Evolutionary conservation across 2,888 invertebrate species (phyloP).

Genomic region (Phorcus lineatus): DNA sequence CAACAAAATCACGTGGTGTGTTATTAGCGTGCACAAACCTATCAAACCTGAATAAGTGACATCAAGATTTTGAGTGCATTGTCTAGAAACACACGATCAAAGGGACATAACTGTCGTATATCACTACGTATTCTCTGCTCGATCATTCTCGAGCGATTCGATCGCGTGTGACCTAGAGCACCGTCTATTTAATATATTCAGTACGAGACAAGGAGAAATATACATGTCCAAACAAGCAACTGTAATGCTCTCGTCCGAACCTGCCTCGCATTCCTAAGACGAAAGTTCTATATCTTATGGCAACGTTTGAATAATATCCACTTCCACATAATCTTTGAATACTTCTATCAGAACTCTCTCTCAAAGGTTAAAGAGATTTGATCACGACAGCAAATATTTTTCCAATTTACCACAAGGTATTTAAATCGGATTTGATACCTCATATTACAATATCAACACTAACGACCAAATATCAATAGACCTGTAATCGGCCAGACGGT

Average conservation of each 20-base stretch:
- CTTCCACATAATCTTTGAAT: no score
- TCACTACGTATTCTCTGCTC: background rate
- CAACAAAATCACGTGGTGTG: conserved; percentile 6
- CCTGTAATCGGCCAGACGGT: no score
- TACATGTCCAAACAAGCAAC: background rate
- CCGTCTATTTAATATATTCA: conserved; percentile 21
- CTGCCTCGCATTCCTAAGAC: conserved; percentile 8
- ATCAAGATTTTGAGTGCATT: background rate
- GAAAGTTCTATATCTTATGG: no score
- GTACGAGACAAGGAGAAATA: background rate
- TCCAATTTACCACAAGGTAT: no score
- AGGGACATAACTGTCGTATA: conserved; percentile 14
- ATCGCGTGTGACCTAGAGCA: conserved; percentile 12
- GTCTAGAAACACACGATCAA: background rate
- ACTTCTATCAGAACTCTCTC: no score
- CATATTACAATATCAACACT: no score
- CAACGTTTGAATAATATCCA: no score
- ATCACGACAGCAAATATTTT: no score
- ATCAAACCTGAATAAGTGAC: conserved; percentile 1
- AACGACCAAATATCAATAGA: no score
- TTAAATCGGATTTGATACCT: no score
- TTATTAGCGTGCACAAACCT: background rate
- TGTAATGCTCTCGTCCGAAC: background rate
- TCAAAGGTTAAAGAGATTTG: no score
- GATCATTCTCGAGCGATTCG: conserved; percentile 17